Evolutionary conservation across 2,113 vertebrate species (phyloP).

Genomic region (Cricetomys ansorgei): DNA sequence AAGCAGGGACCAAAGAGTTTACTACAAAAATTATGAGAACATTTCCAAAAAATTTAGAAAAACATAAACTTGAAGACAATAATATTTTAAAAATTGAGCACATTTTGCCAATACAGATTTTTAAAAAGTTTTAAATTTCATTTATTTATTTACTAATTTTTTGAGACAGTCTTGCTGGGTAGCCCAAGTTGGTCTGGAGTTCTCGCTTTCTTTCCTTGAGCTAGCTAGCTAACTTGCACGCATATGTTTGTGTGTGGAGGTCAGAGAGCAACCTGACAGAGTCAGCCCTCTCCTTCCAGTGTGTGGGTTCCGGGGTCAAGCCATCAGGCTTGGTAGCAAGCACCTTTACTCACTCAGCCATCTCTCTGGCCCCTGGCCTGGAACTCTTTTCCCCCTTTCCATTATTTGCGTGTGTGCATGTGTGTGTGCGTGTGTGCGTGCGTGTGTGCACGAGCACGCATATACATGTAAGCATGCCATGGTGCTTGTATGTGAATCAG

Average conservation of each 20-base stretch:
- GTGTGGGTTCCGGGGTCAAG: background rate
- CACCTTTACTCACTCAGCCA: background rate
- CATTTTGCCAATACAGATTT: conserved; percentile 8
- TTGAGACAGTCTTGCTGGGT: background rate
- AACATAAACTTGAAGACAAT: conserved; percentile 7
- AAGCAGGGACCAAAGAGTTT: background rate
- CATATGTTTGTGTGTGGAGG: background rate
- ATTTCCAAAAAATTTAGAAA: conserved; percentile 29
- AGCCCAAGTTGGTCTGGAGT: background rate
- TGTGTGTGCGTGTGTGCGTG: background rate
- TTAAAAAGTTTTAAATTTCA: background rate
- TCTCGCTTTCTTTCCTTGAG: background rate
- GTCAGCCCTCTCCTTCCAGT: background rate
- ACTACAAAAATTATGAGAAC: conserved; percentile 38
- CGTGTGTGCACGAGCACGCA: too few relatives aligned
- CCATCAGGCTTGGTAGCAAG: background rate
- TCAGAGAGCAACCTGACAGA: background rate
- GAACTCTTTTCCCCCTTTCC: background rate
- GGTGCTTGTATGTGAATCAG: background rate
- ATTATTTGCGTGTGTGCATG: background rate
- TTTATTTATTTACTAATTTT: background rate
- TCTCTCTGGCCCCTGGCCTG: background rate
- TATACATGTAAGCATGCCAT: background rate
- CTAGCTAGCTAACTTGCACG: background rate
- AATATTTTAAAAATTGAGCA: background rate